A percentile compares a stretch with the other conserved stretches of the same genome.
These are phyloP conservation scores for Clytia hemisphaerica DNA, from an alignment of 30 jellyfish, hydroid and myxozoan genomes.

Conservation along the genomic window DNA sequence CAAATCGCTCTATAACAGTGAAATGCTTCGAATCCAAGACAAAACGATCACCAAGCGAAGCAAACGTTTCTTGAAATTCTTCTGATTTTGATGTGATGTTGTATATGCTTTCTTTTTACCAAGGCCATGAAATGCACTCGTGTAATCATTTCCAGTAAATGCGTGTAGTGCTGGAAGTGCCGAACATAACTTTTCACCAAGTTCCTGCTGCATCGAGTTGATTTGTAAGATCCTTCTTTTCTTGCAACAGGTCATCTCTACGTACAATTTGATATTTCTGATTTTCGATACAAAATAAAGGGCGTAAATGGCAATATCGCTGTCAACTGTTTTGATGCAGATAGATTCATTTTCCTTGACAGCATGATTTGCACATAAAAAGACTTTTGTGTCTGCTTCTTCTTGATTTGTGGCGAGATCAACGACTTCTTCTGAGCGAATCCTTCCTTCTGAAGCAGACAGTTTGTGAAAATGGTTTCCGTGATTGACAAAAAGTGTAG, in stretches of 20 bases:
- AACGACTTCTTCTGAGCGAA: neutral
- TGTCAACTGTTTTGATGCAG: conserved; percentile 56
- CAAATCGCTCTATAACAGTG: conserved; percentile 10
- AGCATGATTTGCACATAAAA: conserved; percentile 49
- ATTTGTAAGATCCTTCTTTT: conserved; percentile 14
- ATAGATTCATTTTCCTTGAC: neutral
- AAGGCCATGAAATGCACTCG: too few species aligned
- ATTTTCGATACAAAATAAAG: conserved; percentile 24
- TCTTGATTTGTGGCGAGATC: conserved; percentile 28
- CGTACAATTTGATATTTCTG: conserved; percentile 16
- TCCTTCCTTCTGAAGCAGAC: neutral
- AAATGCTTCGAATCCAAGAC: conserved; percentile 24
- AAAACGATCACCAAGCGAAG: conserved; percentile 12
- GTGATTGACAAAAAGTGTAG: conserved; percentile 7
- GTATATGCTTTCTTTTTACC: too few species aligned
- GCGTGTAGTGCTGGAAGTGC: conserved; percentile 51
- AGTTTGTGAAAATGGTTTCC: neutral
- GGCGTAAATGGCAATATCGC: conserved; percentile 36
- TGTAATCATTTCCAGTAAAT: conserved; percentile 47
- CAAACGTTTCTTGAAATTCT: conserved; percentile 12
- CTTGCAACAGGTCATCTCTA: conserved; percentile 7
- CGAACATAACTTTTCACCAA: conserved; percentile 19
- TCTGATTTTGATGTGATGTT: neutral
- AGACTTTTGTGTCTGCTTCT: conserved; percentile 37
- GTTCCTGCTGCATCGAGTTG: conserved; percentile 5